phyloP scores from a whole-genome alignment of 2,113 vertebrate species.

The Menidia beryllina region DNA sequence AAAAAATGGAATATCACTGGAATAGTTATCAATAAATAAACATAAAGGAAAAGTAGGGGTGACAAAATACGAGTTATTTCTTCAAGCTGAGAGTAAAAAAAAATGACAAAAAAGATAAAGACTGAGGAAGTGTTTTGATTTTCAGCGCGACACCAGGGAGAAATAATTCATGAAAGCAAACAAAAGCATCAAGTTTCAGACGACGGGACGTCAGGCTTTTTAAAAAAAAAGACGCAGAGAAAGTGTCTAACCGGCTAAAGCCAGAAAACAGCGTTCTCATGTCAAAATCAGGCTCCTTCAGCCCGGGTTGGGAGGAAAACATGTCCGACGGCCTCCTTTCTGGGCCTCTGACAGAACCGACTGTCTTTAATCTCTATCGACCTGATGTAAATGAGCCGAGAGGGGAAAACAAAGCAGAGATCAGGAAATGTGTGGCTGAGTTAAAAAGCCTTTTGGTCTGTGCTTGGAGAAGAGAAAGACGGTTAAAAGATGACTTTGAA shows the following conservation, averaged over 20 bases:
- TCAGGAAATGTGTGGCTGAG: background rate
- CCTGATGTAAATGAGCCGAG: slow-evolving; percentile 37
- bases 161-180: background rate
- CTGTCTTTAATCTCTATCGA: slow-evolving; percentile 66
- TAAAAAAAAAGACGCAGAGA: background rate
- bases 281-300: slow-evolving; percentile 69
- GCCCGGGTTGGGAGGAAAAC: slow-evolving; percentile 26
- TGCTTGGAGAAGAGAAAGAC: background rate
- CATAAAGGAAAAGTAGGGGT: too few species aligned
- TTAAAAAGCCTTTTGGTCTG: slow-evolving; percentile 6
- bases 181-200: background rate
- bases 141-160: background rate
- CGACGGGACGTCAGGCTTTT: background rate
- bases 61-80: background rate
- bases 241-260: slow-evolving; percentile 68
- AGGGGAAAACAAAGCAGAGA: background rate
- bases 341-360: slow-evolving; percentile 48
- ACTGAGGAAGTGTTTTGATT: background rate
- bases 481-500: background rate
- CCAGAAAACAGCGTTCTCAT: slow-evolving; percentile 49
- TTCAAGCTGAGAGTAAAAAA: background rate
- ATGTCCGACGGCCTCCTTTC: slow-evolving; percentile 50
- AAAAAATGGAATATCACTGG: too few species aligned
- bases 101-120: background rate
- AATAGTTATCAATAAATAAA: too few species aligned